Conservation (phyloP, 2,113 vertebrate genomes). For the Equus przewalskii region DNA sequence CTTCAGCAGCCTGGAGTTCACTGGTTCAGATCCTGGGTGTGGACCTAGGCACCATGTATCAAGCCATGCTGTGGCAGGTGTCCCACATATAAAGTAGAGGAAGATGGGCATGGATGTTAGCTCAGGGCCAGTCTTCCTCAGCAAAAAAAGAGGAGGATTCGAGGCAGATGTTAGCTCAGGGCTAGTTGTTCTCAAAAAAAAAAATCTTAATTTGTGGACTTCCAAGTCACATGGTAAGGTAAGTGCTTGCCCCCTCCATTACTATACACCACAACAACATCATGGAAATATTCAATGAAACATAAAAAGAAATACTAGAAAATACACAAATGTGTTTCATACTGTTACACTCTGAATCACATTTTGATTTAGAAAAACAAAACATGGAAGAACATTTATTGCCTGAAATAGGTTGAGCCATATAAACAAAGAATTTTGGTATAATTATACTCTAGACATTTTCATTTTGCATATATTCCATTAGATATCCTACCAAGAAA, state of each 20-base stretch:
- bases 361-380: not conserved
- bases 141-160: too few species aligned
- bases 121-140: too few species aligned
- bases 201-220: not conserved
- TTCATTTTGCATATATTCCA: not conserved
- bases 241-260: not conserved
- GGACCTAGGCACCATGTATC: too few species aligned
- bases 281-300: not conserved
- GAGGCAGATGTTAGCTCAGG: too few species aligned
- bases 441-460: not conserved
- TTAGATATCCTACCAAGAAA: not conserved
- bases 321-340: not conserved
- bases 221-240: not conserved
- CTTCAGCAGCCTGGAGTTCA: too few species aligned
- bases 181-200: not conserved
- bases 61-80: too few species aligned
- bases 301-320: not conserved
- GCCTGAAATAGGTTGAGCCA: not conserved
- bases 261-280: not conserved
- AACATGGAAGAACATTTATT: not conserved
- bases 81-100: too few species aligned
- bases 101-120: too few species aligned
- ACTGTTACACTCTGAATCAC: not conserved
- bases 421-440: not conserved
- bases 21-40: too few species aligned